A percentile compares a stretch with the other conserved stretches of the same genome.
These are phyloP conservation scores for Falcunculus frontatus DNA, from an alignment of 2,113 vertebrate genomes.

Conservation along the genomic window DNA sequence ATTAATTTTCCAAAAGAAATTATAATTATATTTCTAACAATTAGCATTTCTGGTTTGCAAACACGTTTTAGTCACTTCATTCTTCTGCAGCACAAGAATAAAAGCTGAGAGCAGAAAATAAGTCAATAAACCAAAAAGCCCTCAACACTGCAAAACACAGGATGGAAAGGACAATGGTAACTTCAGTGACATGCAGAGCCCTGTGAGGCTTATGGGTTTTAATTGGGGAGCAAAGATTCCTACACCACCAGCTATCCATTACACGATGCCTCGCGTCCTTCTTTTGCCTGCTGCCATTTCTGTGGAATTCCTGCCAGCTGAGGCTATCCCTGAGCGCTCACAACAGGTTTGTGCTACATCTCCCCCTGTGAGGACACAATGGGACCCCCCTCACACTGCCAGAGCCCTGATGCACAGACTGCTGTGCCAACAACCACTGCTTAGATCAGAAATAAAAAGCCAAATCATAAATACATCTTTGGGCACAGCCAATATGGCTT, in stretches of 20 bases:
- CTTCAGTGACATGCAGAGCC: neutral
- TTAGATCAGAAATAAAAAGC: neutral
- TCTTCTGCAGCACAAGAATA: neutral
- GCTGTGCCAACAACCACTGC: rapidly evolving
- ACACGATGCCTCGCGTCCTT: rapidly evolving
- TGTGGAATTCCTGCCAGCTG: neutral
- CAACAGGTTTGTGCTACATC: neutral
- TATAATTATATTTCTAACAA: neutral
- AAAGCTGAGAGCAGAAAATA: neutral
- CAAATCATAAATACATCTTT: neutral
- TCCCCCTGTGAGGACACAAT: neutral
- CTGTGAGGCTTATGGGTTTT: neutral
- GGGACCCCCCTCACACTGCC: neutral
- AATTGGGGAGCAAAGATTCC: neutral
- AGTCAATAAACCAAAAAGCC: neutral
- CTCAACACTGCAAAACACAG: neutral
- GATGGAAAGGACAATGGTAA: neutral
- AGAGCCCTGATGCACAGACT: neutral
- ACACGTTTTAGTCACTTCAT: neutral
- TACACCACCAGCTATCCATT: neutral
- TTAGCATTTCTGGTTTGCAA: neutral
- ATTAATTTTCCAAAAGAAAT: neutral
- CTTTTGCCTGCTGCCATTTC: neutral
- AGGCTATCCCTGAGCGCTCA: neutral
- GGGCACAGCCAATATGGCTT: neutral